Evolutionary conservation across 2,113 vertebrate genomes (phyloP), one percentile per base, ranked within the genome.

Genomic region (Anolis sagrei): DNA sequence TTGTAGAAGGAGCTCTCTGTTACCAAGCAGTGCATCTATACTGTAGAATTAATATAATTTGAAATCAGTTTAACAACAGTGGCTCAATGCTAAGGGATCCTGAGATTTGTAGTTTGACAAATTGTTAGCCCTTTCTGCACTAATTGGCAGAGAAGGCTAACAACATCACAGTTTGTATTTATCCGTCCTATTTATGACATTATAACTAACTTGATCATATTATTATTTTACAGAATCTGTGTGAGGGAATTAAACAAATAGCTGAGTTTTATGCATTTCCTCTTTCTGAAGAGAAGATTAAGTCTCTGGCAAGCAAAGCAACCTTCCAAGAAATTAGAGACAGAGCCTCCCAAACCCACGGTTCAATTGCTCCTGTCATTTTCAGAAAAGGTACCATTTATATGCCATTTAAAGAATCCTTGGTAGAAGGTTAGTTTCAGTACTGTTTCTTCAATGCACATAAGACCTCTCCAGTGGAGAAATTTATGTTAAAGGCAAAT

Each of bases 251-350:
- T 76, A 90, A 94, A 86, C 88, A 94, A 87, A 93, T 96, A 48
- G 83, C 91, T 34, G 85, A 83, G 6, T 97, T 97, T 93, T 93
- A 96, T 7, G 93, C 91, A 54, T 93, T 96, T 44, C 86, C 36
- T 81, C 74, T 92, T 29, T 92, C 92, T 32, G 93, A 91, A 16
- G 94, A 92, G 66, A 96, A 96, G 91, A 89, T 97, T 32, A 80
- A 73, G 4, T 48, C 85, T 69, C 61, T 97, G 84, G 85, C 95
- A 0, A 87, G 91, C 1, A 90, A 68, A 7, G 93, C 94, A 73
- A 92, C 86, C 1, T 97, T 97, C 72, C 91, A 32, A 7, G 91
- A 93, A 27, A 97, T 96, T 96, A 94, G 83, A 72, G 72, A 90
- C 1, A 94, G 79, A 58, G 93, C 93, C 18, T 64, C 29, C 58